Evolutionary conservation across 2,888 invertebrate species (phyloP), one percentile per base, ranked within the genome.

Genomic region (Asteroscopus sphinx): DNA sequence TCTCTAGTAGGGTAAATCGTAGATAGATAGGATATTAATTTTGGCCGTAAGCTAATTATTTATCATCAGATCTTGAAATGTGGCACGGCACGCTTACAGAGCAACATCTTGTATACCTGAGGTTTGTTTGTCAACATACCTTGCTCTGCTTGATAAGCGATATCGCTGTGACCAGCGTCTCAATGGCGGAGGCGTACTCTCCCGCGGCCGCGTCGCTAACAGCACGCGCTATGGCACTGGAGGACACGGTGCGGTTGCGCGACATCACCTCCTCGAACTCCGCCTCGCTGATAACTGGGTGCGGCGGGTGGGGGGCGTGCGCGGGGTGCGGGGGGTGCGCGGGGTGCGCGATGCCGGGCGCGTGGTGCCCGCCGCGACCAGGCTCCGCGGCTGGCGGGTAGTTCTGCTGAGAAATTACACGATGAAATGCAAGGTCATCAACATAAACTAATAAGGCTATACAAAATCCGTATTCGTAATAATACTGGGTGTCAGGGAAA

Each of bases 71-170:
- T n/a, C n/a, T n/a, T n/a, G n/a, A n/a, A n/a, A n/a, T n/a, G n/a
- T n/a, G n/a, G n/a, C n/a, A n/a, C n/a, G n/a, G n/a, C n/a, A n/a
- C n/a, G n/a, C n/a, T n/a, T n/a, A n/a, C n/a, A n/a, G n/a, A n/a
- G n/a, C n/a, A n/a, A n/a, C n/a, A n/a, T n/a, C n/a, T n/a, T n/a
- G n/a, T n/a, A n/a, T n/a, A n/a, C n/a, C n/a, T n/a, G n/a, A n/a
- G 4, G 1, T 3, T 21, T 21, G 21, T 6, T 21, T 3, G 21
- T 6, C 21, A 36, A 42, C 58, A 5, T 46, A 95, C 96, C 94
- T 98, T 98, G 53, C 99, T 99, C 95, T 99, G 99, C 88, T 99
- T 99, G 76, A 99, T 99, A 55, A 99, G 95, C 7, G 99, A 99
- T 80, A 99, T 99, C 6, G 99, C 99, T 0, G 99, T 99, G 58